phyloP scores from a whole-genome alignment of 2,113 vertebrate genomes.

The Trematomus loennbergii region DNA sequence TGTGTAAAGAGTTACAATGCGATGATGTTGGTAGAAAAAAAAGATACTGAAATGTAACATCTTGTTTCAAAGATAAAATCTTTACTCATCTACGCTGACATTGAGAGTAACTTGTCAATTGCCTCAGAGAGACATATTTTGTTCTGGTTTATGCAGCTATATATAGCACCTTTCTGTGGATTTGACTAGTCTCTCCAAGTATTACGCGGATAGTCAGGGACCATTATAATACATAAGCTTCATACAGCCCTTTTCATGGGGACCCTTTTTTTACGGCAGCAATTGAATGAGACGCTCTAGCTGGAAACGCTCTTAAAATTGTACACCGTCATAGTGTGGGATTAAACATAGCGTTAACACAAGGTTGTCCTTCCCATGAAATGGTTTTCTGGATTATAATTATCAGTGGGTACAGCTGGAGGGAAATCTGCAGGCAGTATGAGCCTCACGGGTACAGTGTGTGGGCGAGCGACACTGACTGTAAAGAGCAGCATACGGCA shows the following conservation, averaged over 20 bases:
- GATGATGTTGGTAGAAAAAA: not conserved
- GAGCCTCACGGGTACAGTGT: constrained; percentile 31
- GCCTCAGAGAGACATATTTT: constrained; percentile 43
- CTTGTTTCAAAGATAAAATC: constrained; percentile 16
- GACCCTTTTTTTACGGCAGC: constrained; percentile 46
- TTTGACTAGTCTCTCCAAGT: constrained; percentile 12
- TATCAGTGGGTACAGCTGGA: constrained; percentile 33
- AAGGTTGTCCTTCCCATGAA: constrained; percentile 37
- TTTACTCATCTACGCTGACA: constrained; percentile 12
- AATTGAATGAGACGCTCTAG: constrained; percentile 23
- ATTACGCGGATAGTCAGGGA: constrained; percentile 18
- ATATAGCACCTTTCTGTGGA: constrained; percentile 21
- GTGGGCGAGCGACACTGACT: constrained; percentile 51
- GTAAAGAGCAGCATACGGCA: constrained; percentile 36
- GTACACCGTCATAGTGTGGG: constrained; percentile 23
- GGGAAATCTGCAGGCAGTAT: constrained; percentile 26
- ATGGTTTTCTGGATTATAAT: constrained; percentile 56
- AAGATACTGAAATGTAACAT: not conserved
- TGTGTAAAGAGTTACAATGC: too few species aligned
- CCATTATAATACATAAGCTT: constrained; percentile 12
- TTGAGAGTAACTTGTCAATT: constrained; percentile 18
- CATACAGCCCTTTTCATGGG: constrained; percentile 42
- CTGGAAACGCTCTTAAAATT: constrained; percentile 40
- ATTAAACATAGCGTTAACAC: constrained; percentile 49
- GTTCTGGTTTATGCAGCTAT: constrained; percentile 11